Conservation (phyloP, 1,140 invertebrate species). For the Chironomus tepperi region DNA sequence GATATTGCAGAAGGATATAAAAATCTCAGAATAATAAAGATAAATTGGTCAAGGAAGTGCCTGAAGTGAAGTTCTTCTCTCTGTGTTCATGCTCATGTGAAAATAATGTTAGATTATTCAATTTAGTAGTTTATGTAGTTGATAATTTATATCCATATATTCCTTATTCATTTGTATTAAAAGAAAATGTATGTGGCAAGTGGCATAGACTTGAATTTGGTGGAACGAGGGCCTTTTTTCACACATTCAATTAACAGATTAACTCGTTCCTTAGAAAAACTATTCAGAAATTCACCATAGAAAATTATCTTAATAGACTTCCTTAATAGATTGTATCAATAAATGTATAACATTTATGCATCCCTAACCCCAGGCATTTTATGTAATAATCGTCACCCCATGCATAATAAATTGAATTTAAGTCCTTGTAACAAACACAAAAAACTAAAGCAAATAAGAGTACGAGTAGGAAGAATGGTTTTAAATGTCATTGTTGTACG, state of each 20-base stretch:
- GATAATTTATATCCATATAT: neutral
- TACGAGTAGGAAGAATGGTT: neutral
- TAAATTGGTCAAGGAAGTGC: neutral
- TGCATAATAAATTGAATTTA: neutral
- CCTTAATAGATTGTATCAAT: slow-evolving; percentile 24
- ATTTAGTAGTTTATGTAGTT: slow-evolving; percentile 2
- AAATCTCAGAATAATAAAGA: slow-evolving; percentile 22
- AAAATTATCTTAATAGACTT: slow-evolving; percentile 22
- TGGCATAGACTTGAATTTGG: neutral
- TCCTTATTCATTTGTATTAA: neutral
- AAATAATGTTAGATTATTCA: slow-evolving; percentile 9
- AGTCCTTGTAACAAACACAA: neutral
- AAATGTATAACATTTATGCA: neutral
- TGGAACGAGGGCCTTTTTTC: neutral
- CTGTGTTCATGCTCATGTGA: neutral
- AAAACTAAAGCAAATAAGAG: neutral
- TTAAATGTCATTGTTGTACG: neutral
- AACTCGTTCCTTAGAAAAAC: neutral
- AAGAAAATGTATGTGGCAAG: no score
- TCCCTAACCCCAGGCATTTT: neutral
- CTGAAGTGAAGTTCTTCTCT: neutral
- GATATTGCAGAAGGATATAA: neutral
- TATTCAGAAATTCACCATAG: neutral
- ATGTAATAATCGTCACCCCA: neutral
- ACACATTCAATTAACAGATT: slow-evolving; percentile 23